Percentiles rank a stretch among this genome's conserved stretches.
Evolutionary conservation across 2,797 vertebrate genomes (phyloP).

Genomic region (Poecilia wingei): DNA sequence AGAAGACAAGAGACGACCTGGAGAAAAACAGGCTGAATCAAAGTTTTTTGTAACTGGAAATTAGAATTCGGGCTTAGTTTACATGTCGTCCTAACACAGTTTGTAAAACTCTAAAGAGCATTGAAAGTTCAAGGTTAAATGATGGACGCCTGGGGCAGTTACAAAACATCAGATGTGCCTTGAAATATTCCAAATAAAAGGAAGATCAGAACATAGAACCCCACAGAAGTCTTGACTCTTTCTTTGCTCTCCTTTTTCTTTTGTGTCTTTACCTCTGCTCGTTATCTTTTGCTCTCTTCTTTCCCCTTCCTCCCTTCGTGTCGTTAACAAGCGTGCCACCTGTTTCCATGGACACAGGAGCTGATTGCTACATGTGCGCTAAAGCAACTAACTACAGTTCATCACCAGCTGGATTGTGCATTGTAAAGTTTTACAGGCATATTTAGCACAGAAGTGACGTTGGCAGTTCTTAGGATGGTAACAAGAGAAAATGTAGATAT

Average conservation of each 20-base stretch:
- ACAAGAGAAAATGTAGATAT: neutral
- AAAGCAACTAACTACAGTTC: constrained; percentile 45
- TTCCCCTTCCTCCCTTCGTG: constrained; percentile 35
- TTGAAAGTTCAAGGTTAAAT: neutral
- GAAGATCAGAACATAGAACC: constrained; percentile 23
- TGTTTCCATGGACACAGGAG: constrained; percentile 80
- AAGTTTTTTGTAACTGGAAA: neutral
- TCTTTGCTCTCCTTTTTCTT: constrained; percentile 13
- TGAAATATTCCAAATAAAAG: constrained; percentile 4
- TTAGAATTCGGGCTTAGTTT: neutral
- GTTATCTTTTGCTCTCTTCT: constrained; percentile 23
- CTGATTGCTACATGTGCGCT: constrained; percentile 71
- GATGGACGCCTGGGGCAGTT: neutral
- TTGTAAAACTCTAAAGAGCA: constrained; percentile 5
- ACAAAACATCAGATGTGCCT: constrained; percentile 3
- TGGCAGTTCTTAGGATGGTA: neutral
- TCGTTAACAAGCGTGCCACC: constrained; percentile 55
- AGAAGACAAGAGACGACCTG: neutral
- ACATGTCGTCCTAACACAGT: neutral
- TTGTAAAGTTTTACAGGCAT: neutral
- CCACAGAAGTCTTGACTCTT: neutral
- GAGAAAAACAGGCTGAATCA: neutral
- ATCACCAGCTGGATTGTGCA: neutral
- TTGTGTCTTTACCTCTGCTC: constrained; percentile 25
- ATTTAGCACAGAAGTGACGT: neutral